Percentiles rank a stretch among this genome's conserved stretches.
phyloP scores from a whole-genome alignment of 2,888 invertebrate genomes.

The Brenthis hecate region DNA sequence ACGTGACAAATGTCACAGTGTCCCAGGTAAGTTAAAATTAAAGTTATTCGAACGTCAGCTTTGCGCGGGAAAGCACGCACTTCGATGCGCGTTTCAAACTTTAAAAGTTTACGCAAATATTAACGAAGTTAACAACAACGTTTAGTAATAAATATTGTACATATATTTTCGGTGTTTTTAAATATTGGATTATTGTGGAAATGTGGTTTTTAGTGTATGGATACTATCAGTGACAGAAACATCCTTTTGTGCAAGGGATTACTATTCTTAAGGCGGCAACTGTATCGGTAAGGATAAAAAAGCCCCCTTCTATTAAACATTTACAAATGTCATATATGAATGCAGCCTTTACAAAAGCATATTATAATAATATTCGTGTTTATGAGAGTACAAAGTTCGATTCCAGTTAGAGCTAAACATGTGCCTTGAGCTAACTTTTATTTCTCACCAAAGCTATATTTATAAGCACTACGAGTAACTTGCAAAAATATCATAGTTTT shows the following conservation, averaged over 20 bases:
- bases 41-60: slow-evolving; percentile 76
- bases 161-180: slow-evolving; percentile 29
- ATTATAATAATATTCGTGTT: slow-evolving; percentile 21
- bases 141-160: slow-evolving; percentile 19
- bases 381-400: slow-evolving; percentile 3
- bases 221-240: slow-evolving; percentile 55
- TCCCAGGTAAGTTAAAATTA: slow-evolving; percentile 68
- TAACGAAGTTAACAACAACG: slow-evolving; percentile 27
- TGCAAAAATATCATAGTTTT: too few relatives aligned
- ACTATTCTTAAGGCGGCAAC: slow-evolving; percentile 56
- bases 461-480: too few relatives aligned
- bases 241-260: slow-evolving; percentile 65
- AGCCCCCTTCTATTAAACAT: slow-evolving; percentile 31
- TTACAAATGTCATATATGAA: slow-evolving; percentile 27
- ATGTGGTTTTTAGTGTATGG: slow-evolving; percentile 55
- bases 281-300: slow-evolving; percentile 61
- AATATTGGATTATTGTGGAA: slow-evolving; percentile 46
- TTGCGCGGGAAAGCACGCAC: slow-evolving; percentile 76
- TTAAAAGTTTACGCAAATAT: slow-evolving; percentile 47
- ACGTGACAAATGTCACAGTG: slow-evolving; percentile 65
- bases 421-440: not conserved
- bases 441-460: too few relatives aligned
- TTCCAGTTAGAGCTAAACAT: slow-evolving; percentile 12
- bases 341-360: slow-evolving; percentile 25
- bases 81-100: slow-evolving; percentile 51